These are phyloP conservation scores for Spodoptera picta DNA, from an alignment of 2,888 invertebrate species.

Conservation along the genomic window DNA sequence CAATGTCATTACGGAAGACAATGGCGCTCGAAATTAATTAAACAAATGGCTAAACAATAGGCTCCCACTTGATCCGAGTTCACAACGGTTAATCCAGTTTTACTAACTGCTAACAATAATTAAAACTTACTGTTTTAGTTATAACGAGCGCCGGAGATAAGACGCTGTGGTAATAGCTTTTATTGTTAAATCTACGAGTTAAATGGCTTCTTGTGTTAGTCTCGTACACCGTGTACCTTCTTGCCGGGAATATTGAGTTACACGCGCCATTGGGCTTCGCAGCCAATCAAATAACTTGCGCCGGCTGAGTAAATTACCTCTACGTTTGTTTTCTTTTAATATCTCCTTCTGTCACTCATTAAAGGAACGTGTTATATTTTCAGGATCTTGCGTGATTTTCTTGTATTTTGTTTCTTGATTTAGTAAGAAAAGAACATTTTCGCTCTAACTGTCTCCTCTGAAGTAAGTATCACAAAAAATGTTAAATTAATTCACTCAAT, in stretches of 20 bases:
- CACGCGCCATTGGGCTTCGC: not conserved
- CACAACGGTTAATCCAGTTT: constrained; percentile 49
- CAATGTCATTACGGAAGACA: constrained; percentile 33
- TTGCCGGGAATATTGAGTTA: constrained; percentile 3
- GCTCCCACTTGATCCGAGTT: constrained; percentile 32
- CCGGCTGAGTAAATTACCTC: too few species aligned
- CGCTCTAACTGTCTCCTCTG: constrained; percentile 25
- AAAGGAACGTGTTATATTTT: too few species aligned
- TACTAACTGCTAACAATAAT: constrained; percentile 43
- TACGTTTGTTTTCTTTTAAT: too few species aligned
- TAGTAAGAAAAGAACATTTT: not conserved
- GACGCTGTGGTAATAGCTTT: constrained; percentile 35
- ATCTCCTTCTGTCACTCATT: too few species aligned
- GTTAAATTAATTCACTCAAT: constrained; percentile 52
- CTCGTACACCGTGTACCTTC: not conserved
- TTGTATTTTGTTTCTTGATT: too few species aligned
- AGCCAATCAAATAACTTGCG: not conserved
- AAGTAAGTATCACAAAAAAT: constrained; percentile 53
- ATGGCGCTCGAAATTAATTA: constrained; percentile 46
- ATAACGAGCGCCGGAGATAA: constrained; percentile 29
- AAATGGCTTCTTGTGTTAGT: constrained; percentile 3
- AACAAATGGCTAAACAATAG: constrained; percentile 44
- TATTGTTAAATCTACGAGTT: constrained; percentile 13
- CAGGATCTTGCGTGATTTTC: too few species aligned
- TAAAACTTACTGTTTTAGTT: constrained; percentile 43